Evolutionary conservation across 2,113 vertebrate genomes (phyloP).

Genomic region (Todiramphus saurophagus): DNA sequence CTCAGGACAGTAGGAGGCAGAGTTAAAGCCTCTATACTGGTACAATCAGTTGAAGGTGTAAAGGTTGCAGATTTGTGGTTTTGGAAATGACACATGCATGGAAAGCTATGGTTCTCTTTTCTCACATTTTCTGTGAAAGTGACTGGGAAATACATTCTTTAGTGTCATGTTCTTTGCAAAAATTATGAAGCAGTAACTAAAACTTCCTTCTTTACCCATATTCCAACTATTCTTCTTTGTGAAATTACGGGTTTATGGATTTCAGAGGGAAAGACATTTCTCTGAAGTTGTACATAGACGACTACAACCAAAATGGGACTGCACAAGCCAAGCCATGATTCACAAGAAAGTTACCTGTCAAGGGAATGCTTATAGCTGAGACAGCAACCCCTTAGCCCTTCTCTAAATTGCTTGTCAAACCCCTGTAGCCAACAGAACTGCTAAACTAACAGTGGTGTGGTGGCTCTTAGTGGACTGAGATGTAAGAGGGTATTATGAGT

Average conservation of each 20-base stretch:
- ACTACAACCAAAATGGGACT: not conserved
- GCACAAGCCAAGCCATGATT: not conserved
- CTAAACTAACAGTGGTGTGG: not conserved
- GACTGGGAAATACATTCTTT: not conserved
- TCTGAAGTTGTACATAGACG: not conserved
- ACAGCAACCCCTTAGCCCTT: not conserved
- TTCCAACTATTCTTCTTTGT: not conserved
- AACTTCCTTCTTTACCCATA: not conserved
- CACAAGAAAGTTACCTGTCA: not conserved
- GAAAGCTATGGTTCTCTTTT: not conserved
- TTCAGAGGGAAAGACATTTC: not conserved
- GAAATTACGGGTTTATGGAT: not conserved
- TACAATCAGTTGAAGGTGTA: not conserved
- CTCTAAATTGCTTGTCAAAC: not conserved
- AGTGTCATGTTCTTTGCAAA: not conserved
- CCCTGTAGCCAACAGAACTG: not conserved
- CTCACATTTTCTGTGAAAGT: rapidly evolving
- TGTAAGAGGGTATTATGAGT: not conserved
- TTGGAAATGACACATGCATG: not conserved
- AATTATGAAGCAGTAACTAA: not conserved
- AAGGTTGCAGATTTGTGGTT: not conserved
- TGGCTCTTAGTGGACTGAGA: not conserved
- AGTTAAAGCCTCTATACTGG: not conserved
- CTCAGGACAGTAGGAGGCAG: not conserved
- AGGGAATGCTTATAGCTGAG: not conserved